phyloP scores from a whole-genome alignment of 2,888 invertebrate genomes.

The Noctuana brunneofusca region DNA sequence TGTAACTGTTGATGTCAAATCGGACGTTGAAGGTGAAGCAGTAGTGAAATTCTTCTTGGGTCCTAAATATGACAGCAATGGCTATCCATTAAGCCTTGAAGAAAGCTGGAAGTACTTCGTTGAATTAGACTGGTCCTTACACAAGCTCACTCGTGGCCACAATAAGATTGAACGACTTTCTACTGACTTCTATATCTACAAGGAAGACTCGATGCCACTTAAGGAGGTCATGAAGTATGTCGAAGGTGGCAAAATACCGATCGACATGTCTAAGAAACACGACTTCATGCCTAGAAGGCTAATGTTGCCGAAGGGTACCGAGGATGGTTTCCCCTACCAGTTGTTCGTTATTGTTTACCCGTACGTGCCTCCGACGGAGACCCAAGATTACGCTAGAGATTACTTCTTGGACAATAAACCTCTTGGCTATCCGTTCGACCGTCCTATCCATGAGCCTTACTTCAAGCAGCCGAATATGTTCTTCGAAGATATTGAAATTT shows the following conservation, averaged over 20 bases:
- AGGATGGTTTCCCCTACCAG: constrained; percentile 85
- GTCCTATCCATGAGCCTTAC: constrained; percentile 70
- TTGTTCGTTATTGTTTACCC: constrained; percentile 85
- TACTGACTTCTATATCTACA: constrained; percentile 83
- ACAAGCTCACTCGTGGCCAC: constrained; percentile 83
- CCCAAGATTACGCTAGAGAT: constrained; percentile 48
- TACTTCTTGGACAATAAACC: constrained; percentile 75
- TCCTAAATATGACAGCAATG: constrained; percentile 85
- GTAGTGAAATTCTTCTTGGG: constrained; percentile 86
- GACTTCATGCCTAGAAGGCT: constrained; percentile 86
- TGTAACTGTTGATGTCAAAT: constrained; percentile 82
- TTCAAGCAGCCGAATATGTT: constrained; percentile 83
- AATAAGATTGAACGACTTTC: constrained; percentile 86
- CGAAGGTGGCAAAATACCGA: constrained; percentile 76
- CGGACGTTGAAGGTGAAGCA: constrained; percentile 82
- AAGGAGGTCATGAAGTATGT: constrained; percentile 83
- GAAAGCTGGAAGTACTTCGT: constrained; percentile 84
- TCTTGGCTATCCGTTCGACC: constrained; percentile 83
- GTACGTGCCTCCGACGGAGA: constrained; percentile 66
- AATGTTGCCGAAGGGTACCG: constrained; percentile 87
- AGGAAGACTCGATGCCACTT: constrained; percentile 84
- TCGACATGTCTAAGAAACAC: constrained; percentile 78
- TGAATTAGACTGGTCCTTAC: constrained; percentile 83
- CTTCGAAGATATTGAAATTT: constrained; percentile 82
- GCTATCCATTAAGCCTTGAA: constrained; percentile 74